Conservation (phyloP, 2,888 invertebrate genomes). For the Ceraclea dissimilis region DNA sequence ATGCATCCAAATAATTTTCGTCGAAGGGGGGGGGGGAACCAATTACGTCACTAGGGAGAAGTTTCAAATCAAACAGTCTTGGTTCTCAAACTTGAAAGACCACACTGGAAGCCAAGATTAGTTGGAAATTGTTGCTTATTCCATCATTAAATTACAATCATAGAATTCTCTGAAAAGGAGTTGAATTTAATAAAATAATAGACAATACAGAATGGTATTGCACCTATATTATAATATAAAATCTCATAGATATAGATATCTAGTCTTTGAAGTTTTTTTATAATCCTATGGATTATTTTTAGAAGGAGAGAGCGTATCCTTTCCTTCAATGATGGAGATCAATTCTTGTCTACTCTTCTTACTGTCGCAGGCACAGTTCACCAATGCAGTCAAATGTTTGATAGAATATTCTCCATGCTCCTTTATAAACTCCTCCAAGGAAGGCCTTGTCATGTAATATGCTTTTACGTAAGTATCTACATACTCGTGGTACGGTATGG, state of each 20-base stretch:
- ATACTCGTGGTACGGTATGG: constrained; percentile 80
- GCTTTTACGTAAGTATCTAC: constrained; percentile 96
- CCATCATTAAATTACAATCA: too few relatives aligned
- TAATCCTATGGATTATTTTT: neutral
- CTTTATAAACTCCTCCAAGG: constrained; percentile 82
- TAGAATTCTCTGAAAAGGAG: too few relatives aligned
- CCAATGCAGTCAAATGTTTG: constrained; percentile 77
- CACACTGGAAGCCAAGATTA: too few relatives aligned
- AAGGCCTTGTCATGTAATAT: constrained; percentile 84
- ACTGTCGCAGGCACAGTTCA: constrained; percentile 80
- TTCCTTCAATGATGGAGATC: constrained; percentile 60
- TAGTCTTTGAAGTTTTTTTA: neutral
- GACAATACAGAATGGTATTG: too few relatives aligned
- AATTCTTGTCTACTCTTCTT: constrained; percentile 80
- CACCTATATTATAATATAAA: neutral
- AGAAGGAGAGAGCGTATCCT: constrained; percentile 30
- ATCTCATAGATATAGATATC: neutral
- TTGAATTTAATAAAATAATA: too few relatives aligned
- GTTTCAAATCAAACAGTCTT: too few relatives aligned
- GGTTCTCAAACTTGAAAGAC: too few relatives aligned
- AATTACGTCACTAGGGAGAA: too few relatives aligned
- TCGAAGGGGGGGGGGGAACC: too few relatives aligned
- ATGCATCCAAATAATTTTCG: too few relatives aligned
- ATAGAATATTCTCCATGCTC: constrained; percentile 82
- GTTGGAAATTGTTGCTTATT: too few relatives aligned